phyloP scores from a whole-genome alignment of 2,888 invertebrate species.

The Drosophila acutilabella region DNA sequence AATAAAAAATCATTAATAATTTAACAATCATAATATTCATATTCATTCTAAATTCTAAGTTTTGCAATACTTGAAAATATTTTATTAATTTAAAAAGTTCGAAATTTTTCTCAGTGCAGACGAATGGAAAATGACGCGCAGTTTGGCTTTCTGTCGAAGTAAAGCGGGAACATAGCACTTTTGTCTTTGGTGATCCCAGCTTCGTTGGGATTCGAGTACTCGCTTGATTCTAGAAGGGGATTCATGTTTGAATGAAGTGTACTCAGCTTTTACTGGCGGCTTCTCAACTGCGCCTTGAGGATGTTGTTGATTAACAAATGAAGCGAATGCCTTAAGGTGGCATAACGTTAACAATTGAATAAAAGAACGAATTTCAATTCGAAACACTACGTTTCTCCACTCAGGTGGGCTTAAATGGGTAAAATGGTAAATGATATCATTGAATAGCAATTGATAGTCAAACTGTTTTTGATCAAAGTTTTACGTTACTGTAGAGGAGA shows the following conservation, averaged over 20 bases:
- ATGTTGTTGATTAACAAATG: conserved; percentile 69
- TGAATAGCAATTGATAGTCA: conserved; percentile 8
- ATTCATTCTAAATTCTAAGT: no score
- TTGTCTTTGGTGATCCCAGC: conserved; percentile 5
- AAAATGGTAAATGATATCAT: conserved; percentile 31
- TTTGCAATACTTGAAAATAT: no score
- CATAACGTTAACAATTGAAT: conserved; percentile 49
- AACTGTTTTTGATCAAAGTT: not conserved
- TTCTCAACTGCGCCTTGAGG: conserved; percentile 3
- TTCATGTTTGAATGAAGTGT: conserved; percentile 25
- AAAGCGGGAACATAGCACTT: conserved; percentile 20
- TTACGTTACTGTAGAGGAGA: no score
- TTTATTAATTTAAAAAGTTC: no score
- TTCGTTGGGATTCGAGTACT: conserved; percentile 13
- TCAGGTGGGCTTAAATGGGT: conserved; percentile 2
- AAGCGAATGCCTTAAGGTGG: conserved; percentile 45
- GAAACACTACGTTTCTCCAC: not conserved
- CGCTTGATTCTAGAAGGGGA: conserved; percentile 10
- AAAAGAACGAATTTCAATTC: conserved; percentile 10
- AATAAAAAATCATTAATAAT: no score
- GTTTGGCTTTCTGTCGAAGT: not conserved
- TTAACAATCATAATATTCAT: no score
- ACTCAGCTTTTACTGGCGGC: conserved; percentile 21
- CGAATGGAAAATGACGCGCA: not conserved
- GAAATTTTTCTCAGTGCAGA: no score